A percentile compares a stretch with the other conserved stretches of the same genome.
These are phyloP conservation scores for Columba janthina DNA, from an alignment of 2,113 vertebrate genomes.

Conservation along the genomic window DNA sequence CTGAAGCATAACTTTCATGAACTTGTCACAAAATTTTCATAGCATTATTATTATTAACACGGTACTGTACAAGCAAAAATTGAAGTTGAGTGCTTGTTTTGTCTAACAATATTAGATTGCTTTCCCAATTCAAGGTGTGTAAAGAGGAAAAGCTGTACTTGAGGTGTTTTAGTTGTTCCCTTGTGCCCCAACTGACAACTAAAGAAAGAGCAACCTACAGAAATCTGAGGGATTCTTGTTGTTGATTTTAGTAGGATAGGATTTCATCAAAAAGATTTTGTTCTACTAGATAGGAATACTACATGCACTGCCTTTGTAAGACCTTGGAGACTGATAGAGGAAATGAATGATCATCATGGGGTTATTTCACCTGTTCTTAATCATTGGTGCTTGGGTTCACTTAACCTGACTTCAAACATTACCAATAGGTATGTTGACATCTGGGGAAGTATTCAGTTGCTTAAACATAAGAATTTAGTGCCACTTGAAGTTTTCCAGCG, in stretches of 20 bases:
- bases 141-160: not conserved
- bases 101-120: not conserved
- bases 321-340: not conserved
- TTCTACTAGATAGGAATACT: not conserved
- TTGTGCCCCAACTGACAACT: not conserved
- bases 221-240: not conserved
- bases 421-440: not conserved
- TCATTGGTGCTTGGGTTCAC: not conserved
- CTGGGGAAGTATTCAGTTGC: not conserved
- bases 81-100: not conserved
- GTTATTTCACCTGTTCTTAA: slow-evolving; percentile 31
- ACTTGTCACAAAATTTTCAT: not conserved
- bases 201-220: not conserved
- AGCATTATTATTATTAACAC: not conserved
- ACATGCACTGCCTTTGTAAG: not conserved
- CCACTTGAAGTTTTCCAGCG: not conserved
- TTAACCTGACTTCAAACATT: not conserved
- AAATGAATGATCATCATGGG: not conserved
- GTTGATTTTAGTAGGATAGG: not conserved
- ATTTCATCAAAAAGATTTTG: not conserved
- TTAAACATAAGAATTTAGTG: not conserved
- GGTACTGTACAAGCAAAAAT: not conserved
- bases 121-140: not conserved
- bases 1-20: not conserved
- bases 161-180: not conserved